These are phyloP conservation scores for Gnathonemus echidnorhynchus DNA, from an alignment of 2,113 vertebrate genomes.

Conservation along the genomic window DNA sequence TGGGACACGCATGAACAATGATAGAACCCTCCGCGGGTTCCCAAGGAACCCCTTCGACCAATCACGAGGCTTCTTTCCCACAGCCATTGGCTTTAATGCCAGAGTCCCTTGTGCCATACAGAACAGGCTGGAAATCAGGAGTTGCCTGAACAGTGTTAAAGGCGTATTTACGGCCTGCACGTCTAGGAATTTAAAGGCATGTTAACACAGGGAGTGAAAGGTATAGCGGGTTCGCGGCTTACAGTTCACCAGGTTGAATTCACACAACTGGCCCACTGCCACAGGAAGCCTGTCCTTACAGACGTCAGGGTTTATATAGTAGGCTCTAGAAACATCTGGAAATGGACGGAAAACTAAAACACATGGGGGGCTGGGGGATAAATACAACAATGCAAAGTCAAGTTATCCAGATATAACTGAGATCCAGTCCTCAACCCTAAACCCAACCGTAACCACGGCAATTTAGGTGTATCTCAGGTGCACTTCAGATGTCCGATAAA, in stretches of 20 bases:
- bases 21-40: neutral
- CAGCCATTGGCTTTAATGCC: neutral
- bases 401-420: neutral
- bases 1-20: neutral
- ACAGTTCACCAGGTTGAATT: slow-evolving; percentile 36
- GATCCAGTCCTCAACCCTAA: neutral
- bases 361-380: neutral
- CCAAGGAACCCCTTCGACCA: slow-evolving; percentile 32
- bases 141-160: slow-evolving; percentile 20
- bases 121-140: neutral
- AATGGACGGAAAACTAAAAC: neutral
- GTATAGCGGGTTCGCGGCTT: slow-evolving; percentile 64
- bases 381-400: neutral
- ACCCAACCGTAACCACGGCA: neutral
- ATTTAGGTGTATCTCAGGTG: neutral
- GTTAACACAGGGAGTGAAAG: slow-evolving; percentile 61
- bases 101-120: neutral
- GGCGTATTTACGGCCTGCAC: slow-evolving; percentile 64
- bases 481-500: neutral
- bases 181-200: slow-evolving; percentile 61
- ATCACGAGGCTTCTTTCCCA: slow-evolving; percentile 12
- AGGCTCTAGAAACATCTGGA: neutral
- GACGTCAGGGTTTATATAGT: neutral
- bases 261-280: neutral
- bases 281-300: neutral